Evolutionary conservation across 2,888 invertebrate genomes (phyloP).

Genomic region (Thera obeliscata): DNA sequence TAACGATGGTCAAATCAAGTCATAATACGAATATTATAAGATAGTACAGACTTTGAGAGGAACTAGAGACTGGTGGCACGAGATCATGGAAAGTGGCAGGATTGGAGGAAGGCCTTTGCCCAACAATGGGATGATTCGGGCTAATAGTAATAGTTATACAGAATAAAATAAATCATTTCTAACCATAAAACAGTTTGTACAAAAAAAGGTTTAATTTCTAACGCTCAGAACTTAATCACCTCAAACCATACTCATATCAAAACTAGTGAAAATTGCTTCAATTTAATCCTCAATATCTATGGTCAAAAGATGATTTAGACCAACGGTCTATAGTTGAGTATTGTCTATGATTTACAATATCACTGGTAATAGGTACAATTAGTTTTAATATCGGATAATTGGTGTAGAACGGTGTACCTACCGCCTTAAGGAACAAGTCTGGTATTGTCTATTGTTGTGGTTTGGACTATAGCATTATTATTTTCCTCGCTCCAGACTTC

Average conservation of each 20-base stretch:
- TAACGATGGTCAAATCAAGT: too few species aligned
- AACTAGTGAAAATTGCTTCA: slow-evolving; percentile 14
- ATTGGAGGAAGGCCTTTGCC: too few species aligned
- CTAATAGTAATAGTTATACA: too few species aligned
- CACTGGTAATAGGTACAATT: slow-evolving; percentile 65
- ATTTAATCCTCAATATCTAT: slow-evolving; percentile 21
- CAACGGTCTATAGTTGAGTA: slow-evolving; percentile 42
- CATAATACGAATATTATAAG: too few species aligned
- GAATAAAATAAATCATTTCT: background rate
- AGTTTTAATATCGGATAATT: slow-evolving; percentile 71
- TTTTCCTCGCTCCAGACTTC: too few species aligned
- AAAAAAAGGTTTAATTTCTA: slow-evolving; percentile 15
- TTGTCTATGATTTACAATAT: slow-evolving; percentile 66
- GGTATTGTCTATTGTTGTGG: background rate
- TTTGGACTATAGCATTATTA: background rate
- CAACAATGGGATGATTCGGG: too few species aligned
- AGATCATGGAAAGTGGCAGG: too few species aligned
- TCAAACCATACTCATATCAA: slow-evolving; percentile 10
- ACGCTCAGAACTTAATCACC: slow-evolving; percentile 22
- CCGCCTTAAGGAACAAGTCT: slow-evolving; percentile 18
- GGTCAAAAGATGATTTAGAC: slow-evolving; percentile 26
- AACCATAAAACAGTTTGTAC: slow-evolving; percentile 5
- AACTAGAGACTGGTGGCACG: too few species aligned
- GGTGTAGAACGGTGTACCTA: slow-evolving; percentile 45
- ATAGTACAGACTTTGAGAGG: too few species aligned